Conservation (phyloP, 1,140 invertebrate species). For the Episyrphus balteatus region DNA sequence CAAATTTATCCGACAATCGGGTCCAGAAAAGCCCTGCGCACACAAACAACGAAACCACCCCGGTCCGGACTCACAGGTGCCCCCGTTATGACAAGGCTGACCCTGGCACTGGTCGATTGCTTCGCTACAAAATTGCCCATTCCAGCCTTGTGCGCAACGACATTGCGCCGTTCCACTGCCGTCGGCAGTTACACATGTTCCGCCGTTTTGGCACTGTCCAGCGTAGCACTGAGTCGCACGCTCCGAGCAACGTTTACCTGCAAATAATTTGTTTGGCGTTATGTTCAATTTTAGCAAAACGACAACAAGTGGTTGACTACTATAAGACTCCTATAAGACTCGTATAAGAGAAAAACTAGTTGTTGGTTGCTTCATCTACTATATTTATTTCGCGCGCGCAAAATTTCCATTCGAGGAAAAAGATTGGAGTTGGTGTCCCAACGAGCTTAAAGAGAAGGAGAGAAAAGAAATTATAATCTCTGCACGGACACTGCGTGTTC, state of each 20-base stretch:
- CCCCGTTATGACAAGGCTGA: slow-evolving; percentile 62
- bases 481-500: too few species aligned
- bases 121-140: slow-evolving; percentile 29
- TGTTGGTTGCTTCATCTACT: too few species aligned
- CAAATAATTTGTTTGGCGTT: slow-evolving; percentile 2
- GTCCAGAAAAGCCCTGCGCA: slow-evolving; percentile 65
- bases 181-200: slow-evolving; percentile 49
- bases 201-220: slow-evolving; percentile 55
- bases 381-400: too few species aligned
- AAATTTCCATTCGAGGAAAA: too few species aligned
- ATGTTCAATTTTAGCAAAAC: neutral
- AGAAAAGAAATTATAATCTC: too few species aligned
- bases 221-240: slow-evolving; percentile 30
- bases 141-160: slow-evolving; percentile 29
- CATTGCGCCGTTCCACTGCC: slow-evolving; percentile 28
- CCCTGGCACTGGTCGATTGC: slow-evolving; percentile 34
- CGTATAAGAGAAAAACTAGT: neutral
- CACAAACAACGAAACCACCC: slow-evolving; percentile 71
- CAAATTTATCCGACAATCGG: slow-evolving; percentile 65
- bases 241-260: slow-evolving; percentile 34
- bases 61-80: slow-evolving; percentile 67
- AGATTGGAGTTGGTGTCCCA: neutral
- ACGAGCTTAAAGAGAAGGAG: too few species aligned
- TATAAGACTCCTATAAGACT: neutral
- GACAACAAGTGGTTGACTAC: neutral